Percentiles rank a stretch among this genome's conserved stretches.
phyloP scores from a whole-genome alignment of 2,797 vertebrate species.

The Ctenochaetus hawaiiensis region DNA sequence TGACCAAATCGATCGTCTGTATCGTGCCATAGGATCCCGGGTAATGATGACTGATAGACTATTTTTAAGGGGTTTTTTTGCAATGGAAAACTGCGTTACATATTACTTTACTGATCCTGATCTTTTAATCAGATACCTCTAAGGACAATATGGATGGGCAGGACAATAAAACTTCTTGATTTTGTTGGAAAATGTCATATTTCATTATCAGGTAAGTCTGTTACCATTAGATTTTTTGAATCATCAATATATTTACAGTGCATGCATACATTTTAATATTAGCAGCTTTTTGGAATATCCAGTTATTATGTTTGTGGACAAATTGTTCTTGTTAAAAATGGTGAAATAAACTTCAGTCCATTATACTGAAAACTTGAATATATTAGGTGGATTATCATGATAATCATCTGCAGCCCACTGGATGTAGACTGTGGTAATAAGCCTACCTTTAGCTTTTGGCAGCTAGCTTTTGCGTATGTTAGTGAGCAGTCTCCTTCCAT shows the following conservation, averaged over 20 bases:
- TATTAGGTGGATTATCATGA: too few species aligned
- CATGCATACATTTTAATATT: too few species aligned
- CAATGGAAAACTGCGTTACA: background rate
- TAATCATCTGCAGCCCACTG: too few species aligned
- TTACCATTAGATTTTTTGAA: background rate
- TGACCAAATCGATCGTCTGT: slow-evolving; percentile 86
- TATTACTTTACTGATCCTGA: background rate
- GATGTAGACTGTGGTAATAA: too few species aligned
- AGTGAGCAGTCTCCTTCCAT: too few species aligned
- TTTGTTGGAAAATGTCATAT: slow-evolving; percentile 87
- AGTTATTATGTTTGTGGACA: background rate
- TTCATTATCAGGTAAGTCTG: slow-evolving; percentile 84
- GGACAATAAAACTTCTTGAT: slow-evolving; percentile 89
- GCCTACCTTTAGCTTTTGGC: too few species aligned
- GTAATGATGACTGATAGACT: slow-evolving; percentile 78
- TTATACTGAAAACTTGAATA: background rate
- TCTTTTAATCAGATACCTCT: slow-evolving; percentile 86
- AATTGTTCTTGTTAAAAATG: background rate
- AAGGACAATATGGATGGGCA: slow-evolving; percentile 90
- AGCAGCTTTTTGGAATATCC: background rate
- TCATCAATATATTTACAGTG: background rate
- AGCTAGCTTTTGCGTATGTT: too few species aligned
- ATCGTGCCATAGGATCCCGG: slow-evolving; percentile 89
- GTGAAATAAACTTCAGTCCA: background rate
- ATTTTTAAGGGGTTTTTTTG: background rate